Conservation (phyloP, 2,888 invertebrate species). For the Globia sparganii region DNA sequence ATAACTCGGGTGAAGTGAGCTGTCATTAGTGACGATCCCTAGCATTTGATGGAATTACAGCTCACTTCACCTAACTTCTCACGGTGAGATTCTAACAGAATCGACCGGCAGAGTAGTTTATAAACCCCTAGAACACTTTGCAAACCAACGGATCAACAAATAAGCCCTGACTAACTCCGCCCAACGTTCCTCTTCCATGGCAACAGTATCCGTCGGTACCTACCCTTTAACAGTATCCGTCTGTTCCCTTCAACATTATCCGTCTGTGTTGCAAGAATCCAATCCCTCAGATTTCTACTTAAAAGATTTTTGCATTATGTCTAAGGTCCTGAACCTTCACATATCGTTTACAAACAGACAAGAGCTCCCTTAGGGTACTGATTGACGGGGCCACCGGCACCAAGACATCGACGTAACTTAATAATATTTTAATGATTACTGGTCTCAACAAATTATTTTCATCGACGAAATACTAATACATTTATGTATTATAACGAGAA, state of each 20-base stretch:
- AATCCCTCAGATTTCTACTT: background rate
- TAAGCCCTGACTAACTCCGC: background rate
- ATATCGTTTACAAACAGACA: background rate
- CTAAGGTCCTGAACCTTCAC: no score
- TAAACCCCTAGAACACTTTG: background rate
- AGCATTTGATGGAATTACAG: no score
- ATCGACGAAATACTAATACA: background rate
- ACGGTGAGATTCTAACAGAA: no score
- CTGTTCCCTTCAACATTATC: background rate
- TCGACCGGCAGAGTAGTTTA: background rate
- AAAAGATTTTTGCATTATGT: background rate
- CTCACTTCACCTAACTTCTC: no score
- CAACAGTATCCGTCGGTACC: background rate
- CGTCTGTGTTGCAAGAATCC: background rate
- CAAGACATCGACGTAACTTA: background rate
- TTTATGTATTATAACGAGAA: no score
- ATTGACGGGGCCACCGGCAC: background rate
- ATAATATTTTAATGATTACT: no score
- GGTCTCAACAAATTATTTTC: background rate
- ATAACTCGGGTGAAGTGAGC: no score
- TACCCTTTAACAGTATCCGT: no score
- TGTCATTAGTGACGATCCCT: no score
- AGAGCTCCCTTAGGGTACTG: background rate
- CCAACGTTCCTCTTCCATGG: no score
- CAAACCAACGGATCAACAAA: background rate